Evolutionary conservation across 2,797 vertebrate genomes (phyloP).

Genomic region (Manis crassicaudata): DNA sequence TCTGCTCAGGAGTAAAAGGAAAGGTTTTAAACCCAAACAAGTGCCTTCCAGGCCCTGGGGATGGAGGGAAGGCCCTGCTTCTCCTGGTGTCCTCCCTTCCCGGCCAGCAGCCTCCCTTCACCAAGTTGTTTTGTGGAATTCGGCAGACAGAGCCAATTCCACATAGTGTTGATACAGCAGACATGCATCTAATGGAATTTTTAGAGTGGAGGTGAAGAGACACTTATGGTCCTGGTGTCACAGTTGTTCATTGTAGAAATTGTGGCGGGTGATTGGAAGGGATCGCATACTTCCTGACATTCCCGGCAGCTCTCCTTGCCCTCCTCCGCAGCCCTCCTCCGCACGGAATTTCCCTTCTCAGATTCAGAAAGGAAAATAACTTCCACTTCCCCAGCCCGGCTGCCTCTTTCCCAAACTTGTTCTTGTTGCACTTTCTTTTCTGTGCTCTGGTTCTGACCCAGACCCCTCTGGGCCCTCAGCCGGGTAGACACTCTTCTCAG

Average conservation of each 20-base stretch:
- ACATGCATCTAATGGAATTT: not conserved
- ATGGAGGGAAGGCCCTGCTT: not conserved
- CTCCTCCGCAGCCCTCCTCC: not conserved
- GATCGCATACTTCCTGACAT: not conserved
- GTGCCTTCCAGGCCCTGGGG: not conserved
- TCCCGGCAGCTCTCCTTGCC: not conserved
- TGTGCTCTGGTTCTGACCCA: not conserved
- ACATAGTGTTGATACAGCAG: not conserved
- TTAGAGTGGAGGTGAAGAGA: not conserved
- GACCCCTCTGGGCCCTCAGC: too few species aligned
- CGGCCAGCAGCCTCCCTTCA: too few species aligned
- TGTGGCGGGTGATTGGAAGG: not conserved
- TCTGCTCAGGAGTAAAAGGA: not conserved
- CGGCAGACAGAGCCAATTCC: not conserved
- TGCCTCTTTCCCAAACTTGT: not conserved
- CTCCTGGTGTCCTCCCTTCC: not conserved
- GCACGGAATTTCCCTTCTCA: not conserved
- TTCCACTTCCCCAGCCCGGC: fast-evolving
- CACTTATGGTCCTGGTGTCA: fast-evolving
- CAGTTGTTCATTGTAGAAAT: not conserved
- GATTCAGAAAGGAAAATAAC: not conserved
- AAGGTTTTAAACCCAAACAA: not conserved
- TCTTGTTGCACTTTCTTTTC: not conserved
- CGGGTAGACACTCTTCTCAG: too few species aligned
- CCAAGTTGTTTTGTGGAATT: not conserved